Conservation (phyloP, 2,888 invertebrate genomes). For the Trissoscelio sp. region DNA sequence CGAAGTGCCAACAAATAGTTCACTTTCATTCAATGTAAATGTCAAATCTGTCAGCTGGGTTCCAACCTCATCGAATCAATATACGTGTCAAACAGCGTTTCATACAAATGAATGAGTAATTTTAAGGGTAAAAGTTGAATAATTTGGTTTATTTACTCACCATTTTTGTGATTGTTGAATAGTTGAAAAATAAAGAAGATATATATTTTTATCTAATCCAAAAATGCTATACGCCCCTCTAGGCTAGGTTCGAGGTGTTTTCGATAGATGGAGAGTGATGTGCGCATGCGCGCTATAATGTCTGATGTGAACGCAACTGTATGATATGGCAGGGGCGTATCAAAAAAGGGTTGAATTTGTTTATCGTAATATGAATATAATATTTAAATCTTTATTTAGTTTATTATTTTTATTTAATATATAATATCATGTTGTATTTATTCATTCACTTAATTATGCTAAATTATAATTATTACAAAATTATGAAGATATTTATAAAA, state of each 20-base stretch:
- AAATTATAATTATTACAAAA: no score
- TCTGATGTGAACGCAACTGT: constrained; percentile 8
- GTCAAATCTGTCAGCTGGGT: constrained; percentile 35
- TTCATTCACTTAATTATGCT: no score
- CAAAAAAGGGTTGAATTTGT: no score
- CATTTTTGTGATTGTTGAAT: constrained; percentile 24
- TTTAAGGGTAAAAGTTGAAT: neutral
- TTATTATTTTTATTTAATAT: no score
- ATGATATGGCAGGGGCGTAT: neutral
- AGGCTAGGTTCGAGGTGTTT: constrained; percentile 5
- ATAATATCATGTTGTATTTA: no score
- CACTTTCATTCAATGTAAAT: constrained; percentile 22
- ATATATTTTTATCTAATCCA: constrained; percentile 11
- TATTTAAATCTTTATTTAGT: no score
- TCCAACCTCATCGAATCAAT: constrained; percentile 18
- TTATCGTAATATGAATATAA: no score
- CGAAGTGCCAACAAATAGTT: constrained; percentile 27
- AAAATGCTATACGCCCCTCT: constrained; percentile 39
- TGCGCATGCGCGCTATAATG: constrained; percentile 19
- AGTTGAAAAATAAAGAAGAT: neutral
- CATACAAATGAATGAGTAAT: neutral
- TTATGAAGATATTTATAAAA: no score
- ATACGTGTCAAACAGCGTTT: neutral
- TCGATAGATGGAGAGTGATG: constrained; percentile 3
- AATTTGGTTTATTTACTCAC: constrained; percentile 13